Evolutionary conservation across 2,113 vertebrate species (phyloP).

Genomic region (Gobius niger): DNA sequence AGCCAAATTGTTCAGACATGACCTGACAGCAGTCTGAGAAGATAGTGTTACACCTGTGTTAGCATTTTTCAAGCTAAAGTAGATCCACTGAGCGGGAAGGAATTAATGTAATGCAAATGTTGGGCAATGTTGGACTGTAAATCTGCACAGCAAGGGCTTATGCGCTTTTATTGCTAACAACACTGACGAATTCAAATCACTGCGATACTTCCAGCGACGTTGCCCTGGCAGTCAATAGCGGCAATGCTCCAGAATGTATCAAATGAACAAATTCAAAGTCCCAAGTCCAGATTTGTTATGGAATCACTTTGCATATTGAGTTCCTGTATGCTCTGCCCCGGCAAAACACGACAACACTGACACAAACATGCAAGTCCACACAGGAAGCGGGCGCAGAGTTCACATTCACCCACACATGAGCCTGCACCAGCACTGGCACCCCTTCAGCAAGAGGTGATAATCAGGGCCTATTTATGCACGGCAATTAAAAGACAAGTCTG

Average conservation of each 20-base stretch:
- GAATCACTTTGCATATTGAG: constrained; percentile 27
- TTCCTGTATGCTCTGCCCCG: constrained; percentile 12
- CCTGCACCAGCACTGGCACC: constrained; percentile 13
- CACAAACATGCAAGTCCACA: constrained; percentile 25
- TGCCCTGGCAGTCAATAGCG: neutral
- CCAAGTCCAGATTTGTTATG: constrained; percentile 31
- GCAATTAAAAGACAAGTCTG: constrained; percentile 43
- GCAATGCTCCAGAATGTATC: neutral
- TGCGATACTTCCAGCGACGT: neutral
- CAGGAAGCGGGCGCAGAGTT: constrained; percentile 19
- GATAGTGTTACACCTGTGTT: constrained; percentile 49
- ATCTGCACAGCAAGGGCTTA: neutral
- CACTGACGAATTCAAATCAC: neutral
- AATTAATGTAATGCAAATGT: constrained; percentile 19
- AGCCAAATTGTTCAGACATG: constrained; percentile 44
- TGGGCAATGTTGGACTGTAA: constrained; percentile 16
- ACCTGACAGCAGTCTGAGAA: constrained; percentile 37
- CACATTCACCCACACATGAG: constrained; percentile 15
- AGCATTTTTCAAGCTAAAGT: constrained; percentile 7
- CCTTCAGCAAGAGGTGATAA: constrained; percentile 9
- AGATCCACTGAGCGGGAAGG: constrained; percentile 21
- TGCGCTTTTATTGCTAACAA: neutral
- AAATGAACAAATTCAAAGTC: neutral
- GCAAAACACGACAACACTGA: constrained; percentile 36
- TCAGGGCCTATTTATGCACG: neutral